Evolutionary conservation across 2,797 vertebrate species (phyloP).

Genomic region (Apodemus agrarius): DNA sequence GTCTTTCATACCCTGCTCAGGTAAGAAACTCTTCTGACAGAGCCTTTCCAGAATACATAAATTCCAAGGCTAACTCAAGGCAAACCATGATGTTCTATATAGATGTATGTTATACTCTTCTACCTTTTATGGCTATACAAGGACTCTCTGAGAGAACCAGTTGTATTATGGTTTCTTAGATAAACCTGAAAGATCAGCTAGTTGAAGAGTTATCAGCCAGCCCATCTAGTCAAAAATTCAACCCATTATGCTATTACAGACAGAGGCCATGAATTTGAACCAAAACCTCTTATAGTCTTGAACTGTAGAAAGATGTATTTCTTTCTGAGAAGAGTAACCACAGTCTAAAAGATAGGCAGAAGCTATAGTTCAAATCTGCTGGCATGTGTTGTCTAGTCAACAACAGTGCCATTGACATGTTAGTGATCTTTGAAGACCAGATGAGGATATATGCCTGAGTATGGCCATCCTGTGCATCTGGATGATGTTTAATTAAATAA

Average conservation of each 20-base stretch:
- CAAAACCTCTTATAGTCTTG: neutral
- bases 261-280: neutral
- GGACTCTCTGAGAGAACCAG: neutral
- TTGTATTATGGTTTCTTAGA: neutral
- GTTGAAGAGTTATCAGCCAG: neutral
- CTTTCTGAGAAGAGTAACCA: neutral
- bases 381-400: neutral
- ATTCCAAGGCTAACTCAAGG: neutral
- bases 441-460: neutral
- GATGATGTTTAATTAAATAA: neutral
- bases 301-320: neutral
- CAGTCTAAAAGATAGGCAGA: neutral
- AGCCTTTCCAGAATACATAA: neutral
- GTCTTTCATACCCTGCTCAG: fast-evolving
- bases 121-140: neutral
- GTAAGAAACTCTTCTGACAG: neutral
- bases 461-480: neutral
- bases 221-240: neutral
- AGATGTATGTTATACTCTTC: neutral
- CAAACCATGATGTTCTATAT: neutral
- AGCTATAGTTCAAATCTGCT: neutral
- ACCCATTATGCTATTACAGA: neutral
- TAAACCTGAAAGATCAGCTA: neutral
- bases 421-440: neutral
- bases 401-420: neutral